Evolutionary conservation across 2,113 vertebrate genomes (phyloP), one percentile per base, ranked within the genome.

Genomic region (Melanerpes aurifrons): DNA sequence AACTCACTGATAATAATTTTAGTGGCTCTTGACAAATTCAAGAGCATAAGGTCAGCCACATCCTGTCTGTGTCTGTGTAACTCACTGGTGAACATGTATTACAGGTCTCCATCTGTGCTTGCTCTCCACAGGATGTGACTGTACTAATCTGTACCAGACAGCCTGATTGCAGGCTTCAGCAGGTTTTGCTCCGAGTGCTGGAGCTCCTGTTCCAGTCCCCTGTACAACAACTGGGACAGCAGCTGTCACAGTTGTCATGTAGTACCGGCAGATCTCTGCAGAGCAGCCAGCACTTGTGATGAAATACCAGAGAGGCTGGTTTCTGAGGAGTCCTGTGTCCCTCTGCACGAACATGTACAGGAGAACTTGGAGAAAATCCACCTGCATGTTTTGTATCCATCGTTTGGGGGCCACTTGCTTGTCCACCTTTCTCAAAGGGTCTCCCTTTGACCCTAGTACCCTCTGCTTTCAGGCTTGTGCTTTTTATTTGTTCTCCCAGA

Each of bases 21-120:
- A 62, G 69, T 40, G 28, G 4, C 29, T 90, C 18, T 82, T 76
- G 56, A 82, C 24, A 85, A 84, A 86, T 56, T 85, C 56, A 85
- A 63, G 74, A 86, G 11, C 26, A 24, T 78, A 66, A 90, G 50
- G 50, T 84, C 84, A 73, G 15, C 29, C 69, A 8, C 21, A 32
- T 85, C 67, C 15, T 89, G 50, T 47, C 43, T 4, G 1, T 50
- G 70, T 54, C 70, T 58, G 16, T 63, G 66, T 73, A 92, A 64
- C 81, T 93, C 83, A 69, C 54, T 0, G 0, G 50, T 59, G 73
- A 59, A 56, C 18, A 0, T 73, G 90, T 92, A 95, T 70, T 92
- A 90, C 74, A 95, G 67, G 53, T 70, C 81, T 86, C 86, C 67
- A 76, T 90, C 86, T 92, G 86, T 80, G 82, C 72, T 75, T 54